These are phyloP conservation scores for Nephrotoma appendiculata DNA, from an alignment of 2,888 invertebrate genomes.

Conservation along the genomic window DNA sequence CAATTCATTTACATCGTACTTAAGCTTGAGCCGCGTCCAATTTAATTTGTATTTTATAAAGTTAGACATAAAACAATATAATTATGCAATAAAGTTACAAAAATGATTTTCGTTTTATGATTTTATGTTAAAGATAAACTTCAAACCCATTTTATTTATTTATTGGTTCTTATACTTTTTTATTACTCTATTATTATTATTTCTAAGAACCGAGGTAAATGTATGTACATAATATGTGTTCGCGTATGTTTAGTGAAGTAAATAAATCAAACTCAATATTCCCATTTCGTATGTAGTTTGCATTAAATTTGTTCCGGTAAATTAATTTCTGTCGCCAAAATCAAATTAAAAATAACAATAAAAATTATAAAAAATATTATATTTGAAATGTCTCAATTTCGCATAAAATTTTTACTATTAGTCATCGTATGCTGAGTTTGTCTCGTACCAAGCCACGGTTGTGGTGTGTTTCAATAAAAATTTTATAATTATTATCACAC, in stretches of 20 bases:
- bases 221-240: too few species aligned
- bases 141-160: not conserved
- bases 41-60: not conserved
- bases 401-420: not conserved
- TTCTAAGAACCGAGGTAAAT: not conserved
- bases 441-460: not conserved
- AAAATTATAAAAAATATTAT: not conserved
- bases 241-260: not conserved
- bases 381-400: not conserved
- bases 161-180: not conserved
- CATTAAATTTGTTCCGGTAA: not conserved
- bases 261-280: not conserved
- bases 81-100: not conserved
- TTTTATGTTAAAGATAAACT: not conserved
- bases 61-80: not conserved
- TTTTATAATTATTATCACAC: not conserved
- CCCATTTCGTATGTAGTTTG: not conserved
- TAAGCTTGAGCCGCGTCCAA: not conserved
- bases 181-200: not conserved
- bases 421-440: not conserved
- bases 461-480: not conserved
- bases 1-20: not conserved
- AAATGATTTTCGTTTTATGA: not conserved
- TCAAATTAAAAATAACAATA: not conserved
- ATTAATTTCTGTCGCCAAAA: not conserved